Evolutionary conservation across 2,888 invertebrate genomes (phyloP).

Genomic region (Trachelus troglodyta): DNA sequence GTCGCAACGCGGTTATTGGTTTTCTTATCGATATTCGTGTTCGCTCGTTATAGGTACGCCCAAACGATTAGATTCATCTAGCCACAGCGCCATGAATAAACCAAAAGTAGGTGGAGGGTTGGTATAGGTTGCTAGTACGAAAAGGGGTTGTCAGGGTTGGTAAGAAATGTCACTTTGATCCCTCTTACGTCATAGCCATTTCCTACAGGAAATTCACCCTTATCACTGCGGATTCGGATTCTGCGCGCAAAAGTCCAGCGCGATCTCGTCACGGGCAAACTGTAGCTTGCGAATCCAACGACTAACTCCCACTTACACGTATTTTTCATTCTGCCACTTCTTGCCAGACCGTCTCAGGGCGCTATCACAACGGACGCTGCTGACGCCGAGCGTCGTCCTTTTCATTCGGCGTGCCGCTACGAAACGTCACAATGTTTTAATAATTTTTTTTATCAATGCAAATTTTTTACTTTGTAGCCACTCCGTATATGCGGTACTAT

Average conservation of each 20-base stretch:
- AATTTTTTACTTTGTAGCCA: neutral
- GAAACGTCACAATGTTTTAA: neutral
- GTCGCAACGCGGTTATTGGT: neutral
- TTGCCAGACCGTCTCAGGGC: slow-evolving; percentile 15
- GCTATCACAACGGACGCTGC: slow-evolving; percentile 26
- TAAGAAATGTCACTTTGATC: slow-evolving; percentile 20
- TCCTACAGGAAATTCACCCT: neutral
- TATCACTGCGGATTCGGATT: neutral
- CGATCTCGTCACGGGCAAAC: neutral
- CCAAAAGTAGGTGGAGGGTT: slow-evolving; percentile 9
- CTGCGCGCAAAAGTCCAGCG: neutral
- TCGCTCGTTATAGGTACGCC: neutral
- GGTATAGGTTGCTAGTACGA: slow-evolving; percentile 3
- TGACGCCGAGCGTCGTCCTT: slow-evolving; percentile 16
- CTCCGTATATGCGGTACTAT: neutral
- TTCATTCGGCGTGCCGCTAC: neutral
- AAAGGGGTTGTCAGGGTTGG: slow-evolving; percentile 3
- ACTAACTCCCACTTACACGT: neutral
- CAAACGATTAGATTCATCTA: neutral
- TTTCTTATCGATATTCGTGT: neutral
- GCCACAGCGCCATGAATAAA: neutral
- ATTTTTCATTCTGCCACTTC: slow-evolving; percentile 28
- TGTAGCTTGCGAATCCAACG: neutral
- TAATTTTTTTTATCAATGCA: neutral
- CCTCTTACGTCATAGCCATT: slow-evolving; percentile 12